Evolutionary conservation across 2,888 invertebrate genomes (phyloP), one percentile per base, ranked within the genome.

Genomic region (Balanococcus diminutus): DNA sequence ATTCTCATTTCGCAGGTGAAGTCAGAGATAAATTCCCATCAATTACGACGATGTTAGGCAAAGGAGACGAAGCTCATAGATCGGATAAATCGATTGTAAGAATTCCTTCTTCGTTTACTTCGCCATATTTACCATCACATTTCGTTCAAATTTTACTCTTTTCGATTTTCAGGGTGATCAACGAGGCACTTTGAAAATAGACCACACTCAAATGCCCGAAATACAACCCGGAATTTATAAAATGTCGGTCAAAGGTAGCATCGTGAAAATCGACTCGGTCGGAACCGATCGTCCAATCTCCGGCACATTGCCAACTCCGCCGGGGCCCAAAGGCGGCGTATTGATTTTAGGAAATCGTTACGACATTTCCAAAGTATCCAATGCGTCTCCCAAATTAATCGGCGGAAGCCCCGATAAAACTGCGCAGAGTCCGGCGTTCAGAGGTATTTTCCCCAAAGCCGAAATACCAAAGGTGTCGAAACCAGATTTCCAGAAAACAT

Each of bases 171-270:
- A 85, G 85, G 75, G 8, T 51, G 46, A 79, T 87, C 91, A 92
- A 0, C 94, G 94, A 89, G 94, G 94, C 16, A 93, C 94, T 84
- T 93, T 94, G 87, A 93, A 94, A 90, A 93, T 94, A 25, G 94
- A 94, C 89, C 94, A 94, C 79, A 94, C 94, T 89, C 94, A 94
- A 89, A 92, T 94, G 91, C 93, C 94, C 25, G 92, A 88, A 81
- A 87, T 89, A 8, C 87, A 88, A 14, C 89, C 89, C 8, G 89
- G 89, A 31, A 88, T 95, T 56, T 95, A 94, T 89, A 94, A 94
- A 86, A 94, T 95, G 93, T 94, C 94, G 9, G 93, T 94, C 89
- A 94, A 94, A 88, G 94, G 94, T 51, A 94, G 94, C 32, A 88
- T 87, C 31, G 87, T 88, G 72, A 88, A 88, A 82, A 84, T 88